Evolutionary conservation across 1,140 invertebrate species (phyloP).

Genomic region (Zaprionus taronus): DNA sequence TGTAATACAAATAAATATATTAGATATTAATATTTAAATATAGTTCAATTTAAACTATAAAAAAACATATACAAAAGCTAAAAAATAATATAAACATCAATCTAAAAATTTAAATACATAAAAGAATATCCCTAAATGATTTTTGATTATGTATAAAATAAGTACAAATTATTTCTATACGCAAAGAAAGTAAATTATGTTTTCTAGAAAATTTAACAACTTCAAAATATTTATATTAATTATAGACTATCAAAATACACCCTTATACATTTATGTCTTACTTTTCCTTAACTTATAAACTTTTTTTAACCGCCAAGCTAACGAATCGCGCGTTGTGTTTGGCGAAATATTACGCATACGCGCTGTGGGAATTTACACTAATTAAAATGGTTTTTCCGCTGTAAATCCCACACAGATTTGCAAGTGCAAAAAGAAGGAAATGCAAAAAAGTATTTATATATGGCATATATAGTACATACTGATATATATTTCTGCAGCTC

Average conservation of each 20-base stretch:
- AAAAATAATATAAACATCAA: neutral
- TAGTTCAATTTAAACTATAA: no score
- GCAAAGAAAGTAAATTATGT: no score
- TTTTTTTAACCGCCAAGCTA: neutral
- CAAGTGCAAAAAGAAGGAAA: constrained; percentile 47
- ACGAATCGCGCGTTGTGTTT: constrained; percentile 1
- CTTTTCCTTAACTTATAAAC: no score
- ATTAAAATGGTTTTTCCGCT: constrained; percentile 79
- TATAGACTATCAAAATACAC: no score
- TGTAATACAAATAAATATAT: neutral
- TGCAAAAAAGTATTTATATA: constrained; percentile 27
- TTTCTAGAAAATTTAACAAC: no score
- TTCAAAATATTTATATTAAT: no score
- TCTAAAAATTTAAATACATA: neutral
- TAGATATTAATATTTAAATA: no score
- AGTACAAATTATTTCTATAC: no score
- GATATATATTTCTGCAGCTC: constrained; percentile 63
- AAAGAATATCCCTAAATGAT: neutral
- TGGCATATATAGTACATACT: neutral
- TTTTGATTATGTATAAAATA: neutral
- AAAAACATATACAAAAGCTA: neutral
- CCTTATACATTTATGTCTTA: no score
- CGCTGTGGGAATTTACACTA: constrained; percentile 61
- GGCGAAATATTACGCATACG: constrained; percentile 69
- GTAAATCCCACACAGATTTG: constrained; percentile 69